Conservation (phyloP, 1,140 invertebrate genomes). For the Pogonomyrmex barbatus region DNA sequence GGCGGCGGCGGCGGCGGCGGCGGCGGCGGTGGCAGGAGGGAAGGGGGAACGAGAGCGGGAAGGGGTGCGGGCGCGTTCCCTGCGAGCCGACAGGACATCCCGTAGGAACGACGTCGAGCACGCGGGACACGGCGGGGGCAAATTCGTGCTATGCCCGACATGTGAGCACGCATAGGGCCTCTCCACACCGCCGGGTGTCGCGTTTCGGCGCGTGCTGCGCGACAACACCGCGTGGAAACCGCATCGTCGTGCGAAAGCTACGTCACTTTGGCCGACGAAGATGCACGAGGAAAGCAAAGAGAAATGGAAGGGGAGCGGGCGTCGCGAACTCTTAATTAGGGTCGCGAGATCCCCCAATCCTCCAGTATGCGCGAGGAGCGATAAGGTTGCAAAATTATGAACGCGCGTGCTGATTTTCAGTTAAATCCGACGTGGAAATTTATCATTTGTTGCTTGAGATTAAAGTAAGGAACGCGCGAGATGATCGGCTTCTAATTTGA, state of each 20-base stretch:
- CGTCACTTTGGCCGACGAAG: neutral
- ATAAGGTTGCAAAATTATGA: neutral
- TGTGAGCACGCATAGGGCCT: conserved; percentile 79
- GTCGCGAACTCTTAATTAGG: neutral
- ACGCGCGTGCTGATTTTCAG: too few relatives aligned
- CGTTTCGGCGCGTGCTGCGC: conserved; percentile 84
- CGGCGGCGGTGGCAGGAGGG: too few relatives aligned
- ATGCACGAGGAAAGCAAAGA: neutral
- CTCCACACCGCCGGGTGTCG: conserved; percentile 77
- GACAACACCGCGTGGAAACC: conserved; percentile 78
- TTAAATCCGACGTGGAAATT: neutral
- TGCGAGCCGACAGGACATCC: conserved; percentile 67
- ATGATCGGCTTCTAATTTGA: neutral
- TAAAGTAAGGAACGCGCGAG: neutral
- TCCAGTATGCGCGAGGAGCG: neutral
- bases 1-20: too few relatives aligned
- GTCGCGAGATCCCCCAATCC: too few relatives aligned
- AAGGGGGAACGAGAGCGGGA: neutral
- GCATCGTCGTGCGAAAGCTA: conserved; percentile 52
- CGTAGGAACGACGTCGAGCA: conserved; percentile 59
- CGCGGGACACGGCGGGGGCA: conserved; percentile 63
- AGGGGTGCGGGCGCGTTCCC: conserved; percentile 40
- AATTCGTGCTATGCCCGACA: conserved; percentile 57
- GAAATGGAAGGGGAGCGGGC: neutral
- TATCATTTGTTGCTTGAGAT: neutral